Percentiles rank a stretch among this genome's conserved stretches.
These are phyloP conservation scores for Anoncus sp. DNA, from an alignment of 2,888 invertebrate species.

Conservation along the genomic window DNA sequence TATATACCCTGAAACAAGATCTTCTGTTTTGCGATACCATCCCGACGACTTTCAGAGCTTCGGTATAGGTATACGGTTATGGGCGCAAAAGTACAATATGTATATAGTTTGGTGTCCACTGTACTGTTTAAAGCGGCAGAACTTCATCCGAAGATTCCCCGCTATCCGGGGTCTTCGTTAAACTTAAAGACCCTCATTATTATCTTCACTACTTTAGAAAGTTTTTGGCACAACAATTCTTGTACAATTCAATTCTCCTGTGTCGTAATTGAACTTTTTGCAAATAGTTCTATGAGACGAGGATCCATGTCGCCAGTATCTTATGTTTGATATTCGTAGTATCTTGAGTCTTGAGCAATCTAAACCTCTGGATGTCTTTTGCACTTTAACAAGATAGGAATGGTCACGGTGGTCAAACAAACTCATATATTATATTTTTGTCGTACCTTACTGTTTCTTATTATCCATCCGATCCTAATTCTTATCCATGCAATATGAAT, in stretches of 20 bases:
- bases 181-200: slow-evolving; percentile 46
- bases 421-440: too few species aligned
- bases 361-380: neutral
- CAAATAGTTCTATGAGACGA: slow-evolving; percentile 3
- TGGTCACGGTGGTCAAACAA: too few species aligned
- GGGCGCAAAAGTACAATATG: slow-evolving; percentile 20
- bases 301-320: neutral
- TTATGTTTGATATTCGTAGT: neutral
- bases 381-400: too few species aligned
- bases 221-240: slow-evolving; percentile 15
- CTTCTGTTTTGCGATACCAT: slow-evolving; percentile 51
- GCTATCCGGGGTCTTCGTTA: slow-evolving; percentile 26
- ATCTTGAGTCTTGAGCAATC: neutral
- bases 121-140: slow-evolving; percentile 16
- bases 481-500: too few species aligned
- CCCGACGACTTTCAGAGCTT: slow-evolving; percentile 49
- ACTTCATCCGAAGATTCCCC: slow-evolving; percentile 33
- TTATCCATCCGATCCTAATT: too few species aligned
- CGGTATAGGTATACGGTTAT: slow-evolving; percentile 24
- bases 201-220: slow-evolving; percentile 39
- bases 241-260: slow-evolving; percentile 15
- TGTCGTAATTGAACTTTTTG: neutral
- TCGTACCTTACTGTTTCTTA: too few species aligned
- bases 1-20: slow-evolving; percentile 42
- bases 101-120: slow-evolving; percentile 27